Conservation (phyloP, 1,140 invertebrate species). For the Tetranychus urticae region DNA sequence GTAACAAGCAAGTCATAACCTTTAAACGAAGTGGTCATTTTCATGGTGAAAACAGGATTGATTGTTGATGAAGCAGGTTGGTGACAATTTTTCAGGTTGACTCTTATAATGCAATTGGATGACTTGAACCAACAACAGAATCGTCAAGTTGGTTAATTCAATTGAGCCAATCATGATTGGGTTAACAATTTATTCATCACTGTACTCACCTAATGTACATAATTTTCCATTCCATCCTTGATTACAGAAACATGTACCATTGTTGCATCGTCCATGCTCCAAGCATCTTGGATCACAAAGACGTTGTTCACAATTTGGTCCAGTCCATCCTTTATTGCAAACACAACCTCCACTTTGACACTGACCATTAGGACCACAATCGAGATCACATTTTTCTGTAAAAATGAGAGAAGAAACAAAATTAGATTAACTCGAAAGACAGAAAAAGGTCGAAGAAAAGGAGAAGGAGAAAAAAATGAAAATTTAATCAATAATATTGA, state of each 20-base stretch:
- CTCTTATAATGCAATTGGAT: no score
- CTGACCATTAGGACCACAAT: constrained; percentile 66
- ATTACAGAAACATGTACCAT: constrained; percentile 85
- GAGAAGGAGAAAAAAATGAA: not conserved
- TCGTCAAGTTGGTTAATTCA: no score
- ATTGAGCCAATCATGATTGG: not conserved
- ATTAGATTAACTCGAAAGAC: no score
- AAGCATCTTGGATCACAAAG: constrained; percentile 69
- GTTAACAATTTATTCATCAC: not conserved
- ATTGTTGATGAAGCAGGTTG: no score
- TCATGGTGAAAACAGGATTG: no score
- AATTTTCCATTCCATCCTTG: constrained; percentile 61
- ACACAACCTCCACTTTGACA: constrained; percentile 67
- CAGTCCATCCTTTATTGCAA: constrained; percentile 73
- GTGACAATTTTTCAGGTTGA: no score
- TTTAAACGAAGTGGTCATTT: no score
- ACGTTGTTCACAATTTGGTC: constrained; percentile 53
- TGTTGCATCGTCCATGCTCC: constrained; percentile 87
- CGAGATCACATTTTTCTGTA: constrained; percentile 60
- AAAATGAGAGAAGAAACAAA: constrained; percentile 1
- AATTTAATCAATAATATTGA: not conserved
- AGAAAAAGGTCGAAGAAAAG: not conserved
- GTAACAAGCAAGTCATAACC: no score
- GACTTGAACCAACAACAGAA: no score
- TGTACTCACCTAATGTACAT: constrained; percentile 18